Conservation (phyloP, 1,140 invertebrate genomes). For the Ridgeia piscesae region DNA sequence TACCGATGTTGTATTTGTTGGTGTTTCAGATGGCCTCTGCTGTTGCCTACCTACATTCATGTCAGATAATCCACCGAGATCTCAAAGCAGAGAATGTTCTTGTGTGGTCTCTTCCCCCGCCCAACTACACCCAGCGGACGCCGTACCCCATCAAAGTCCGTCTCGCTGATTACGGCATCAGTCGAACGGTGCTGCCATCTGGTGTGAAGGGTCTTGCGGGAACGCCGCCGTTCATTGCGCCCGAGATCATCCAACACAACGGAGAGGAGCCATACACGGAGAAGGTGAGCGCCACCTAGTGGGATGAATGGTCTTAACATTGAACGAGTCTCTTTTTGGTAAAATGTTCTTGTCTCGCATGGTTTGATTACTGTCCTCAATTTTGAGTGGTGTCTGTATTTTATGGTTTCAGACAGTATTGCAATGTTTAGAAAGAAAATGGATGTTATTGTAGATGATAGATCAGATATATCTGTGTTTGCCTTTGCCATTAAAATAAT, state of each 20-base stretch:
- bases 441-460: too few relatives aligned
- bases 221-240: slow-evolving; percentile 91
- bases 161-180: slow-evolving; percentile 95
- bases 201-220: slow-evolving; percentile 93
- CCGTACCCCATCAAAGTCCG: slow-evolving; percentile 76
- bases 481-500: too few relatives aligned
- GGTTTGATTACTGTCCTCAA: too few relatives aligned
- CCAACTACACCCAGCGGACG: slow-evolving; percentile 61
- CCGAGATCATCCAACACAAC: slow-evolving; percentile 96
- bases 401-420: too few relatives aligned
- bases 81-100: slow-evolving; percentile 98
- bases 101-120: slow-evolving; percentile 88
- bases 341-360: too few relatives aligned
- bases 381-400: too few relatives aligned
- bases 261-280: slow-evolving; percentile 98
- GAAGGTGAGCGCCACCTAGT: slow-evolving; percentile 66
- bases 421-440: too few relatives aligned
- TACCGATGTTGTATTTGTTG: neutral
- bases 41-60: slow-evolving; percentile 91
- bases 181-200: slow-evolving; percentile 68
- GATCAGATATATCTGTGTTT: too few relatives aligned
- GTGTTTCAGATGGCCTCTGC: slow-evolving; percentile 78
- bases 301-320: neutral
- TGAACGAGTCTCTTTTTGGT: too few relatives aligned
- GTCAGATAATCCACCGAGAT: slow-evolving; percentile 92